Evolutionary conservation across 1,140 invertebrate genomes (phyloP), one percentile per base, ranked within the genome.

Genomic region (Micrasema longulum): DNA sequence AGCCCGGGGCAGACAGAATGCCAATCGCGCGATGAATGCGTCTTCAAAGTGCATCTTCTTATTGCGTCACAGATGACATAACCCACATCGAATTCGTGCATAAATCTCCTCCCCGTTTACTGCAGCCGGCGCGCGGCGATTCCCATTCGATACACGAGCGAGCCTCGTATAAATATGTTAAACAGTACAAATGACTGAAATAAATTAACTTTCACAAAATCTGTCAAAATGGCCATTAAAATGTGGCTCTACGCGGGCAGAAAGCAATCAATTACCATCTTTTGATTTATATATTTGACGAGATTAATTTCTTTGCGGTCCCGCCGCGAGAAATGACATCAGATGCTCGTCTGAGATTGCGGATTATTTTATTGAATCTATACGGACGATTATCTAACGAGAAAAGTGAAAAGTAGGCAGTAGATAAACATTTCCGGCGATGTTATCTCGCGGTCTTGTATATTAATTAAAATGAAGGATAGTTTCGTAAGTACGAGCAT

Each of bases 161-260:
- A 31, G 26, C 26, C 26, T 31, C 26, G 26, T 31, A 31, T 31
- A 31, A 31, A 31, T 31, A 31, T 31, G 26, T 31, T 31, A 31
- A 31, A 31, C 3, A 31, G 26, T 31, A 31, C 26, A 31, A 31
- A 31, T 31, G 26, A 31, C 31, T 20, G 55, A 60, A 60, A 60
- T 60, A 60, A 60, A 60, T 60, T 60, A 60, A 60, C 55, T 60
- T 60, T 60, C 55, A 60, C 55, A 41, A 60, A 22, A 20, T 60
- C 35, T 60, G 55, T 60, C 55, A 60, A 60, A 60, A 60, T 38
- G 55, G 55, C 55, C 55, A 14, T 60, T 41, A 60, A 41, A 41
- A 43, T 60, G 36, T 18, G 55, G 36, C 55, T 60, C 55, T 20
- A 16, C 26, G 55, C 35, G n/a, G 35, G 14, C 31, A 41, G 14